These are phyloP conservation scores for Ceyx cyanopectus DNA, from an alignment of 2,113 vertebrate genomes.

Conservation along the genomic window DNA sequence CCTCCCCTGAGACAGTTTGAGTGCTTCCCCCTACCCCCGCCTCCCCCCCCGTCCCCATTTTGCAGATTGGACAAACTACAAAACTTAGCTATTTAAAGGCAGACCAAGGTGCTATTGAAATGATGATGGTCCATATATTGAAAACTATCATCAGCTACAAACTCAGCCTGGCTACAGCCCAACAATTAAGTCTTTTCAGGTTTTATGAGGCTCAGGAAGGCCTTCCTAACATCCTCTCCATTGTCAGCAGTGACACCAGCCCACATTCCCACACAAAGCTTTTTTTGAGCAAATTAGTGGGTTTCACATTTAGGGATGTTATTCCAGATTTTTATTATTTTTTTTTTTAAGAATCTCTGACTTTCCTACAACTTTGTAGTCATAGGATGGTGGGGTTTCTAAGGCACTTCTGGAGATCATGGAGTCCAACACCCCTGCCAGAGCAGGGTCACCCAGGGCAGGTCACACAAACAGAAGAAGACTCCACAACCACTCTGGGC, in stretches of 20 bases:
- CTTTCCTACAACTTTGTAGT: not conserved
- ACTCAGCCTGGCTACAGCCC: not conserved
- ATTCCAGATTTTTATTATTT: not conserved
- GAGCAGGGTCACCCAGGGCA: no score
- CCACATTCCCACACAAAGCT: not conserved
- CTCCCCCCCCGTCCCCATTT: not conserved
- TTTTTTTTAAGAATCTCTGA: not conserved
- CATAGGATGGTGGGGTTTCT: no score
- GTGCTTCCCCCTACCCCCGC: not conserved
- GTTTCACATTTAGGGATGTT: not conserved
- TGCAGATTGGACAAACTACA: not conserved
- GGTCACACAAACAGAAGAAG: no score
- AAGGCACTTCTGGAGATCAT: no score
- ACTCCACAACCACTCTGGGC: no score
- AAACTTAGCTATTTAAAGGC: not conserved
- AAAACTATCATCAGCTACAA: not conserved
- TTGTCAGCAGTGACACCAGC: not conserved
- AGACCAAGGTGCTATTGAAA: not conserved
- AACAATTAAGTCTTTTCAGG: not conserved
- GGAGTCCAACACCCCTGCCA: no score
- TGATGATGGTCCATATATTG: not conserved
- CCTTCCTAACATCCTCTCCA: not conserved
- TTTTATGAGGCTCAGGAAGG: not conserved
- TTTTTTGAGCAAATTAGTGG: not conserved
- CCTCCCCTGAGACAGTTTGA: not conserved